A percentile compares a stretch with the other conserved stretches of the same genome.
Evolutionary conservation across 2,888 invertebrate species (phyloP).

Genomic region (Teinopalpus imperialis): DNA sequence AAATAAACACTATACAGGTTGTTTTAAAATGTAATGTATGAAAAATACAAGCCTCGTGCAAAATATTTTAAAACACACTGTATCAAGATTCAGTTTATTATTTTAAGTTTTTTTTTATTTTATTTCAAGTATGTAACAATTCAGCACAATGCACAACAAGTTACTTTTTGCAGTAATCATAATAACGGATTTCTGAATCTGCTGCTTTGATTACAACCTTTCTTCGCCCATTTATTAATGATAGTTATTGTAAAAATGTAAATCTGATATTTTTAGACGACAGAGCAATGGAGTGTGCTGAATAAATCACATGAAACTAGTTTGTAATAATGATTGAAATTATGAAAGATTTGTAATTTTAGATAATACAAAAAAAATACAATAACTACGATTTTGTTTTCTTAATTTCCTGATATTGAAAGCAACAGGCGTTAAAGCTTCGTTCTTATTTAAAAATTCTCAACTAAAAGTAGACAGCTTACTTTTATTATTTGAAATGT

Average conservation of each 20-base stretch:
- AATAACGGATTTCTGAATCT: constrained; percentile 20
- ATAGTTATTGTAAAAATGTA: constrained; percentile 72
- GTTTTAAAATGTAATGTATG: constrained; percentile 5
- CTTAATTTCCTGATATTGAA: no score
- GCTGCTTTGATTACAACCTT: constrained; percentile 19
- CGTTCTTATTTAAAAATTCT: no score
- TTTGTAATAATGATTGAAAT: constrained; percentile 68
- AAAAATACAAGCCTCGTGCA: no score
- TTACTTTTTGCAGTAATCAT: constrained; percentile 6
- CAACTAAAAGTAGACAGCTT: no score
- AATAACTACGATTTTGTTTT: constrained; percentile 26
- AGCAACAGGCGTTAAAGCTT: no score
- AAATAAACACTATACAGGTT: not conserved
- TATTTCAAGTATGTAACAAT: constrained; percentile 9
- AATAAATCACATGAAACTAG: constrained; percentile 61
- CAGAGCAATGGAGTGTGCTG: constrained; percentile 61
- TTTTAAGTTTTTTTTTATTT: constrained; percentile 15
- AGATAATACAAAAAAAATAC: constrained; percentile 64
- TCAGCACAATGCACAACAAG: constrained; percentile 19
- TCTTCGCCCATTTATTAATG: constrained; percentile 35
- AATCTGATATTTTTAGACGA: constrained; percentile 74
- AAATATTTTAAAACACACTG: constrained; percentile 14
- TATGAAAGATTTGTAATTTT: constrained; percentile 80
- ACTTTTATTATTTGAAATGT: no score
- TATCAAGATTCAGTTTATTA: not conserved